Evolutionary conservation across 2,113 vertebrate genomes (phyloP), one percentile per base, ranked within the genome.

Genomic region (Chascanopsetta lugubris): DNA sequence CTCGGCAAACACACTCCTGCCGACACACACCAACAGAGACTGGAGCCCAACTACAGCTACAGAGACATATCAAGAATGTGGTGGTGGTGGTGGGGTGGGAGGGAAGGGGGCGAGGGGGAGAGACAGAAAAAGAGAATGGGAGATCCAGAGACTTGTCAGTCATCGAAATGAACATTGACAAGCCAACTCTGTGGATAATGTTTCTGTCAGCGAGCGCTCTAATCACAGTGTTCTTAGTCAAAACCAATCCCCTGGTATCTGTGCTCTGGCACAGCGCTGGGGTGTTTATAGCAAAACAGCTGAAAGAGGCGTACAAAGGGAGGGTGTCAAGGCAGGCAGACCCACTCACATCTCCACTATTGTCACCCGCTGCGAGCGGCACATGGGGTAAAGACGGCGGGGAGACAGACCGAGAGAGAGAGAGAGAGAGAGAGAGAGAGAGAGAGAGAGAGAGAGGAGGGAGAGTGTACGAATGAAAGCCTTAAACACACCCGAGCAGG

Each of bases 401-500:
- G 25, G 38, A 51, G 57, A 21, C 32, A 25, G 46, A 36, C 32
- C 43, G 56, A 63, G 20, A 47, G 38, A 54, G 38, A 49, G 69
- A 58, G 1, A 27, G 42, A 59, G 8, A 30, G 49, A 55, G 50
- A 26, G 58, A 59, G 59, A 51, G 27, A 65, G 21, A 45, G 30
- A 67, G 49, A 25, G 24, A 50, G 9, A 43, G 13, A 46, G 17
- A 49, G 43, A 40, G 55, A 58, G 21, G n/a, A n/a, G n/a, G n/a
- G n/a, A n/a, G n/a, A n/a, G n/a, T n/a, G n/a, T n/a, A n/a, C n/a
- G n/a, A n/a, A 66, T 9, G 64, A 58, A 72, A 43, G 56, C 77
- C 77, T 77, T 70, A 85, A 85, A 84, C 77, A 84, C 83, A 84
- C 84, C 77, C 69, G 38, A 82, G 89, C 89, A 92, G 92, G 91